phyloP scores from a whole-genome alignment of 2,888 invertebrate species.

The Sclerodermus sp. region DNA sequence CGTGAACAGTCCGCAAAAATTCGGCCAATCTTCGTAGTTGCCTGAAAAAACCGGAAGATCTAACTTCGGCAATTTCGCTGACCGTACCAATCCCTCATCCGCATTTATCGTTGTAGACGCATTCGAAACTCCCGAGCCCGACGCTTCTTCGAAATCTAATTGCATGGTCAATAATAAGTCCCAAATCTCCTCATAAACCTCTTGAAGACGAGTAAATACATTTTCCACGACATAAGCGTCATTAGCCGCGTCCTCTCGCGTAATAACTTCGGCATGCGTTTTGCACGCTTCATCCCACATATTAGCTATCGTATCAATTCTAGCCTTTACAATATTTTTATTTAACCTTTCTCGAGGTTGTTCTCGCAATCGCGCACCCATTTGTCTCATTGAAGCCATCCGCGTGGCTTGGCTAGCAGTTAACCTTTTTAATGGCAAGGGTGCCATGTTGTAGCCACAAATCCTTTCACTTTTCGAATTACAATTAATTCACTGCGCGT shows the following conservation, averaged over 20 bases:
- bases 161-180: background rate
- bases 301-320: slow-evolving; percentile 1
- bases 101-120: background rate
- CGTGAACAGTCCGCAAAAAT: slow-evolving; percentile 14
- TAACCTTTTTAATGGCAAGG: background rate
- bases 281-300: slow-evolving; percentile 7
- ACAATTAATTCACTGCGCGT: too few species aligned
- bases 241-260: slow-evolving; percentile 1
- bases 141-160: background rate
- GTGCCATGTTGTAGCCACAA: background rate
- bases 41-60: slow-evolving; percentile 13
- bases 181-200: background rate
- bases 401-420: background rate
- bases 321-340: background rate
- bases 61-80: slow-evolving; percentile 8
- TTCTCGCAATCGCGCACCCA: background rate
- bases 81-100: background rate
- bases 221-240: slow-evolving; percentile 5
- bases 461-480: too few species aligned
- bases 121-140: background rate
- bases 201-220: slow-evolving; percentile 5
- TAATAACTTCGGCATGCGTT: slow-evolving; percentile 7
- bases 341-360: background rate
- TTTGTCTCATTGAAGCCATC: background rate
- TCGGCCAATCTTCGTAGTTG: slow-evolving; percentile 11